Percentiles rank a stretch among this genome's conserved stretches.
phyloP scores from a whole-genome alignment of 2,797 vertebrate species.

The Nasua narica region DNA sequence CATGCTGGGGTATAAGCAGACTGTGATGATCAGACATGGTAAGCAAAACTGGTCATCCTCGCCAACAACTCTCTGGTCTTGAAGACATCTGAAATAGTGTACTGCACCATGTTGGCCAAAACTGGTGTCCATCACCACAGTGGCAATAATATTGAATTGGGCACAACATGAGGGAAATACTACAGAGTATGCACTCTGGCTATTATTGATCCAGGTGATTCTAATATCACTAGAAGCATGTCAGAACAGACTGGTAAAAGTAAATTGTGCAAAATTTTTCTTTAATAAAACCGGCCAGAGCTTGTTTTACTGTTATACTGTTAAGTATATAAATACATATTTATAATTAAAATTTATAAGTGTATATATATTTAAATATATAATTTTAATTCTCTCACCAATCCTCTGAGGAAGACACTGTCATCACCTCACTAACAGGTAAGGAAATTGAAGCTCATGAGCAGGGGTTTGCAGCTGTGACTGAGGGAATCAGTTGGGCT shows the following conservation, averaged over 20 bases:
- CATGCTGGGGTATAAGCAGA: background rate
- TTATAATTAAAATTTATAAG: background rate
- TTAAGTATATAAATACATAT: background rate
- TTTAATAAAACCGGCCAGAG: background rate
- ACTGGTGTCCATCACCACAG: background rate
- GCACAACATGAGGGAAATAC: background rate
- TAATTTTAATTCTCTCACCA: background rate
- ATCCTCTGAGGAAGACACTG: background rate
- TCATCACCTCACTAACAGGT: background rate
- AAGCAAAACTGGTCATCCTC: background rate
- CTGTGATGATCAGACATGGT: background rate
- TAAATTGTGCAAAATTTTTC: background rate
- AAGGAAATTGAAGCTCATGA: background rate
- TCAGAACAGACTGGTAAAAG: background rate
- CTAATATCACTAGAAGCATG: background rate
- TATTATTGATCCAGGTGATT: background rate
- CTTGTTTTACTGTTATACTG: background rate
- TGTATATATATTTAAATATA: no score
- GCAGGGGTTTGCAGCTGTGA: background rate
- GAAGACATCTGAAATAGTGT: background rate
- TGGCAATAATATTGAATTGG: background rate
- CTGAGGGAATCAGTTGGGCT: no score
- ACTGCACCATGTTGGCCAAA: background rate
- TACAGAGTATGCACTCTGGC: background rate
- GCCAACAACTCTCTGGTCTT: background rate